Base-by-base conservation (phyloP, 1,140 invertebrate genomes). In the Zaprionus davidi region DNA sequence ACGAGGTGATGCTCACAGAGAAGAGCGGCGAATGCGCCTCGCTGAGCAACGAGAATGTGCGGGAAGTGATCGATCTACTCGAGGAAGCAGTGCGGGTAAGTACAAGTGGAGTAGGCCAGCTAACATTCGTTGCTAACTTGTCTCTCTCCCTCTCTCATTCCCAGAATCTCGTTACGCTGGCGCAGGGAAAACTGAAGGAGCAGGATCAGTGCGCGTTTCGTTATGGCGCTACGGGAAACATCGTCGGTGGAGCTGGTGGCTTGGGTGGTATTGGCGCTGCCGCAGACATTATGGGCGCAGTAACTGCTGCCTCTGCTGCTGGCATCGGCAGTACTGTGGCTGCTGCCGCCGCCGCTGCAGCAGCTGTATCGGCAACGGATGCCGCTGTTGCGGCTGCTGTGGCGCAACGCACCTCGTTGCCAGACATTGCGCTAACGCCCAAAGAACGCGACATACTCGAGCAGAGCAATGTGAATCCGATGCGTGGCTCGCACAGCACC, bases 351-450 rank as follows among this genome's bases (percentile, higher is more conserved):
- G 59, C 36, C 13, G 85, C 82, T 34, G 80, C 75, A 34, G 20
- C 46, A 34, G 74, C 58, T 56, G 58, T 66, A 7, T 56, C 67
- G 31, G 17, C 59, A 34, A 9, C 38, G 41, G 65, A 78, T 72
- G 67, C 75, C 36, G 67, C 68, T 3, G 78, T 82, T 4, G 81
- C 90, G 17, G 91, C 91, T 22, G 78, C 83, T 0, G 85, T 82
- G 60, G 88, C 85, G 17, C 65, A 94, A 93, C 92, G 94, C 71
- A 95, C 94, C 60, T 95, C 94, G 53, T 84, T 95, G 76, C 94
- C 94, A 38, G 97, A 98, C 93, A 98, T 98, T 79, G 96, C 96
- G 5, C 88, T 97, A 72, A 97, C 96, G 76, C 96, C 96, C 22
- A 95, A 92, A 70, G 92, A 93, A 60, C 92, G 92, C 67, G 92